These are phyloP conservation scores for Henricia sp. DNA, from an alignment of 53 echinoderm and acorn worm genomes.

Conservation along the genomic window DNA sequence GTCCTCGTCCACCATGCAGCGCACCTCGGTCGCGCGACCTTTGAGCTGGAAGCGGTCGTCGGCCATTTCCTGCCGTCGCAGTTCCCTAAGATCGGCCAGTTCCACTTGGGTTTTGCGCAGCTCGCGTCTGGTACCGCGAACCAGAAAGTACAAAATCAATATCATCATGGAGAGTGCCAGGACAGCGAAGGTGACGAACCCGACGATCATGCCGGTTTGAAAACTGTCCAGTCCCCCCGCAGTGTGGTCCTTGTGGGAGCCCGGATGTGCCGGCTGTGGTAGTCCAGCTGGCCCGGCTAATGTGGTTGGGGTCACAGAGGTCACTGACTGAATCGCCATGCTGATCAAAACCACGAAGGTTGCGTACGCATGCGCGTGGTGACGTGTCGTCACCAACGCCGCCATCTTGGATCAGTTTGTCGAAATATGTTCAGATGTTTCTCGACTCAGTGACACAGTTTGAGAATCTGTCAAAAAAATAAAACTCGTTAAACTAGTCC, in stretches of 20 bases:
- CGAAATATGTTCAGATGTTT: too few relatives aligned
- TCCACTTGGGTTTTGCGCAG: constrained; percentile 54
- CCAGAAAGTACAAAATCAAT: constrained; percentile 52
- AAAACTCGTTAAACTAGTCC: too few relatives aligned
- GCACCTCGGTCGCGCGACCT: constrained; percentile 36
- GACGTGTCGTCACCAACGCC: neutral
- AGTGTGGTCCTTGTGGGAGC: constrained; percentile 7
- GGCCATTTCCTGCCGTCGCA: constrained; percentile 30
- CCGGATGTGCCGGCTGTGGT: constrained; percentile 12
- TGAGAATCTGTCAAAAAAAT: too few relatives aligned
- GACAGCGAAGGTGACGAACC: constrained; percentile 65
- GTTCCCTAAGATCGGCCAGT: constrained; percentile 53
- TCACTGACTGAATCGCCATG: neutral
- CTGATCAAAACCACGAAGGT: neutral
- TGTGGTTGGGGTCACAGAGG: neutral
- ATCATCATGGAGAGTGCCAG: constrained; percentile 66
- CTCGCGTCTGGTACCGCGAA: constrained; percentile 54
- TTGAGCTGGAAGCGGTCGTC: constrained; percentile 32
- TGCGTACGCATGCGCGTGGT: neutral
- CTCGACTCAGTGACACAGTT: too few relatives aligned
- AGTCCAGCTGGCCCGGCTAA: neutral
- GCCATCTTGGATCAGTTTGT: constrained; percentile 32
- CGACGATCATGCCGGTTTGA: constrained; percentile 66
- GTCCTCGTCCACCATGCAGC: constrained; percentile 51
- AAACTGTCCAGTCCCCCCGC: constrained; percentile 53